Base-by-base conservation (phyloP, 2,888 invertebrate species). In the Nemurella pictetii region DNA sequence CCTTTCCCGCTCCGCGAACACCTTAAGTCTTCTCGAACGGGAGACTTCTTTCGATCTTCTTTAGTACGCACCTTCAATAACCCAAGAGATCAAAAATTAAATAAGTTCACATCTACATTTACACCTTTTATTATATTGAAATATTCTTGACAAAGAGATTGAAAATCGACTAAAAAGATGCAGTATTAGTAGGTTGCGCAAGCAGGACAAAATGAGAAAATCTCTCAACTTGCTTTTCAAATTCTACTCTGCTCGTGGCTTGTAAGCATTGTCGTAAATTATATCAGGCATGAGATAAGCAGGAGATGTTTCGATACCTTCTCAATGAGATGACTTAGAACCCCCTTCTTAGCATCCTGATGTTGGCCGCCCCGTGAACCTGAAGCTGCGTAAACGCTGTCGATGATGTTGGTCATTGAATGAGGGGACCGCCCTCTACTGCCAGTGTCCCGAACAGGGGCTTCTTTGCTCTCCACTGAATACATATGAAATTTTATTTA, bases 241-340 rank as follows among this genome's bases (percentile, higher is more conserved):
- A 55, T 20, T 55, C 2, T 55, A 12, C 35, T 35, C 12, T 35
- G n/a, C n/a, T n/a, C n/a, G n/a, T n/a, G n/a, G n/a, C n/a, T n/a
- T n/a, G n/a, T n/a, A n/a, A n/a, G n/a, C n/a, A n/a, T n/a, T n/a
- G n/a, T n/a, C n/a, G n/a, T n/a, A n/a, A n/a, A n/a, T n/a, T n/a
- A n/a, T n/a, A n/a, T n/a, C n/a, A n/a, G n/a, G n/a, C n/a, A n/a
- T n/a, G n/a, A n/a, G n/a, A n/a, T n/a, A n/a, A n/a, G n/a, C n/a
- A n/a, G n/a, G 83, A 29, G 7, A 27, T 32, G n/a, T 87, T 86
- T 90, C 90, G 91, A 89, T 26, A 93, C 92, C 88, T 93, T 93
- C 86, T 93, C 93, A 32, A 93, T 91, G 77, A 93, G 88, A 87
- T 93, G 93, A 84, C 92, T 92, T 73, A 93, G 88, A 5, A 93